Base-by-base conservation (phyloP, 2,113 vertebrate genomes). In the Hemicordylus capensis region DNA sequence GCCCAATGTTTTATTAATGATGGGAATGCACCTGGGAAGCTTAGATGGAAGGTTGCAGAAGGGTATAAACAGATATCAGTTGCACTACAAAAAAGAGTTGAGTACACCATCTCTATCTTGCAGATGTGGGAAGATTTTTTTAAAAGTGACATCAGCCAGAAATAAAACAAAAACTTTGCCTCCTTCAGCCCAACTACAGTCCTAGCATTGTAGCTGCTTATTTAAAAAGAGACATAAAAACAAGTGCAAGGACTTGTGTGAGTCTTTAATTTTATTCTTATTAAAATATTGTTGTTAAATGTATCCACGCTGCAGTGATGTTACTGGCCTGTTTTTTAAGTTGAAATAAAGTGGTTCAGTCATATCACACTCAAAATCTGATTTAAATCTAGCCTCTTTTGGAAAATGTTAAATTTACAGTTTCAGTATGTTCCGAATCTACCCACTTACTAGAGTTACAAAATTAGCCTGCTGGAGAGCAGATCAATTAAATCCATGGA, bases 401-500 rank as follows among this genome's bases (percentile, higher is more conserved):
- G 34, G 7, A 78, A 8, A 1, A 9, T 8, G 67, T 39, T 31
- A 51, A 26, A 54, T 64, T 63, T 34, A 67, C 0, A 0, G 37
- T 76, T 31, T 69, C 0, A 76, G 28, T 0, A 0, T 74, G 59
- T 90, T 84, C 84, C 82, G 84, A 92, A 89, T 89, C 66, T 58
- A 76, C 48, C 85, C 88, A 80, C 87, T 88, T 91, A 66, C 83
- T 81, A 87, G 84, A 88, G 88, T 89, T 93, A 89, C 86, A 91
- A 93, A 91, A 90, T 88, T 89, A 89, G 93, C 93, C 83, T 90
- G 93, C 89, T 90, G 87, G 82, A 89, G 90, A 92, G 92, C 75
- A 93, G 94, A 92, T 94, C 85, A 92, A 83, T 56, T 20, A 81
- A 94, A 95, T 94, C 95, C 91, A 91, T 95, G 94, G 93, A 94